Percentiles rank a stretch among this genome's conserved stretches.
Evolutionary conservation across 64 coral and sea anemone genomes (phyloP).

Genomic region (Actinia tenebrosa): DNA sequence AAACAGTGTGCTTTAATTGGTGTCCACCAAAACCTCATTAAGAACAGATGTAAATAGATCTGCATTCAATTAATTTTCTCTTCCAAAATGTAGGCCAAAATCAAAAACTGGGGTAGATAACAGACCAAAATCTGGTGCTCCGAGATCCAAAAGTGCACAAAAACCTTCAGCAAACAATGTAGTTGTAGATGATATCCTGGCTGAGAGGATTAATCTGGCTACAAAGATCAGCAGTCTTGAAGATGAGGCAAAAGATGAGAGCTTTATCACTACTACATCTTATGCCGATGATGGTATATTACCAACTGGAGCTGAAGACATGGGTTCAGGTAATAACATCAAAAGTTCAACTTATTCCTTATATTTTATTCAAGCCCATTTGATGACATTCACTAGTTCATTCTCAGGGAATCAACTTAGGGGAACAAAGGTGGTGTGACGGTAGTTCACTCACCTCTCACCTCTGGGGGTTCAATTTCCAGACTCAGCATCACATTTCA

Average conservation of each 20-base stretch:
- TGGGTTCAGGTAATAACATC: constrained; percentile 62
- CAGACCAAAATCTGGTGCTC: constrained; percentile 21
- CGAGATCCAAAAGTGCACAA: constrained; percentile 22
- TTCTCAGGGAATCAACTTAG: no score
- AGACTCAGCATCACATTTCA: no score
- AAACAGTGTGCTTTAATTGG: no score
- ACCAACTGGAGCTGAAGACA: constrained; percentile 81
- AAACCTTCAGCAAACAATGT: constrained; percentile 24
- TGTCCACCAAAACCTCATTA: no score
- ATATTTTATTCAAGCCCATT: no score
- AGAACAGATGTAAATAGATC: no score
- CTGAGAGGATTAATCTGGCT: constrained; percentile 81
- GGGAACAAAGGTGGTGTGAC: no score
- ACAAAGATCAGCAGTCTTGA: constrained; percentile 77
- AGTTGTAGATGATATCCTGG: constrained; percentile 49
- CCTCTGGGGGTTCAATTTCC: no score
- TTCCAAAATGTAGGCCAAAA: neutral
- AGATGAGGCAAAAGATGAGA: constrained; percentile 79
- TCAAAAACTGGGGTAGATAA: neutral
- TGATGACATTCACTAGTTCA: no score
- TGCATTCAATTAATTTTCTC: neutral
- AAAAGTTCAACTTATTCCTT: no score
- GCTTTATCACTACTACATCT: constrained; percentile 30
- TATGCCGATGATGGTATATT: constrained; percentile 60
- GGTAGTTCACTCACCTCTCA: no score